These are phyloP conservation scores for Trachurus trachurus DNA, from an alignment of 2,797 vertebrate genomes.

Conservation along the genomic window DNA sequence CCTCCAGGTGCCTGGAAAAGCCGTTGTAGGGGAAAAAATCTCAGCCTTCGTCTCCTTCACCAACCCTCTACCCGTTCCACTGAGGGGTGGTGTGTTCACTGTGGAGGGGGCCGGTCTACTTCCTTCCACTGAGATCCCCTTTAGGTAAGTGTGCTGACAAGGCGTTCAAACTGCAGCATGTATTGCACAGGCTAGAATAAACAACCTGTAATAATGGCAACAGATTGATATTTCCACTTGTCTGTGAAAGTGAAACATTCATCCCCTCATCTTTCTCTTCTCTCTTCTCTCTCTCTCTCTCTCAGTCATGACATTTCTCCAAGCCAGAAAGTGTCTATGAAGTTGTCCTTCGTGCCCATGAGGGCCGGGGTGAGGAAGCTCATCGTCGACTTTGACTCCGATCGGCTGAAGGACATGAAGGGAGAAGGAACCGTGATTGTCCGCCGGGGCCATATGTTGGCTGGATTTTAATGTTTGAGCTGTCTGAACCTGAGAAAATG, in stretches of 20 bases:
- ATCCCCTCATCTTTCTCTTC: too few species aligned
- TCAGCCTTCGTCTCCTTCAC: slow-evolving; percentile 81
- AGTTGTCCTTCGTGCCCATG: slow-evolving; percentile 76
- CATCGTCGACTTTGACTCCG: slow-evolving; percentile 86
- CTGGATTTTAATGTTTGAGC: background rate
- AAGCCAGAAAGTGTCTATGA: slow-evolving; percentile 75
- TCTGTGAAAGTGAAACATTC: too few species aligned
- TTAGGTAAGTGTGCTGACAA: slow-evolving; percentile 74
- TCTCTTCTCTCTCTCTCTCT: slow-evolving; percentile 9
- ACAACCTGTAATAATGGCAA: background rate
- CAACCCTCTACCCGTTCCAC: slow-evolving; percentile 84
- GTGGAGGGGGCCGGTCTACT: slow-evolving; percentile 86
- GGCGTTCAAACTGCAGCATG: background rate
- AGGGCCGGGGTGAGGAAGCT: slow-evolving; percentile 81
- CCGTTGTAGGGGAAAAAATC: slow-evolving; percentile 47
- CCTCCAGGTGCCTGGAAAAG: slow-evolving; percentile 78
- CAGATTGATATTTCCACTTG: too few species aligned
- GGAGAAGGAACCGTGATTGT: slow-evolving; percentile 82
- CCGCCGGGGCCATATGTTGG: slow-evolving; percentile 37
- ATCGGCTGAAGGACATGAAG: slow-evolving; percentile 85
- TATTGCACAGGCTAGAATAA: background rate
- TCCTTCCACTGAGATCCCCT: slow-evolving; percentile 66
- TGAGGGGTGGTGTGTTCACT: slow-evolving; percentile 84
- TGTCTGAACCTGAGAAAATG: background rate
- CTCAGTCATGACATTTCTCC: slow-evolving; percentile 76